Evolutionary conservation across 1,140 invertebrate genomes (phyloP).

Genomic region (Drosophila gunungcola): DNA sequence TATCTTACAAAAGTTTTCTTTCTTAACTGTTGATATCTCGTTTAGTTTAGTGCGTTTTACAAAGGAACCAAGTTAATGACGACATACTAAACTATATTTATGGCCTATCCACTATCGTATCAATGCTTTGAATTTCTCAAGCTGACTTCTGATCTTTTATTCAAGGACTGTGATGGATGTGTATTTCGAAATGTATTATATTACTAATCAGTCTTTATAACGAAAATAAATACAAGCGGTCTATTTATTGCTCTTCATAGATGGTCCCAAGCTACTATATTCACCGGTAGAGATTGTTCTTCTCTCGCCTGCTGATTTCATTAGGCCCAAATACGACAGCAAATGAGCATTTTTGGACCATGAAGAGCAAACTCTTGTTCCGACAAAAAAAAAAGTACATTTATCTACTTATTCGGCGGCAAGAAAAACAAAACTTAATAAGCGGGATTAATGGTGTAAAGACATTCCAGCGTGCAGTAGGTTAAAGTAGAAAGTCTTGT

Average conservation of each 20-base stretch:
- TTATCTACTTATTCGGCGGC: constrained; percentile 24
- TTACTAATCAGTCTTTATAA: constrained; percentile 80
- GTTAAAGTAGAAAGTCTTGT: constrained; percentile 51
- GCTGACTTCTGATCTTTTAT: constrained; percentile 2
- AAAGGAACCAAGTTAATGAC: constrained; percentile 76
- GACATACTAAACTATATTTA: constrained; percentile 54
- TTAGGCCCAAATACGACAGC: no score
- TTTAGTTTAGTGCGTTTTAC: constrained; percentile 71
- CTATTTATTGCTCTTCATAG: constrained; percentile 23
- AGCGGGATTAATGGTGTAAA: constrained; percentile 25
- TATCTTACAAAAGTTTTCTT: constrained; percentile 76
- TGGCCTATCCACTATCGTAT: constrained; percentile 58
- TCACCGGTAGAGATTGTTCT: no score
- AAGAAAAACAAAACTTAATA: constrained; percentile 24
- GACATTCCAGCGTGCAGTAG: constrained; percentile 25
- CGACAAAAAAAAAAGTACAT: constrained; percentile 11
- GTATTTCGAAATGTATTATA: constrained; percentile 51
- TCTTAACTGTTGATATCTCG: constrained; percentile 49
- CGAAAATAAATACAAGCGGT: constrained; percentile 62
- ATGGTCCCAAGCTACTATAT: constrained; percentile 9
- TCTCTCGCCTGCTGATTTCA: no score
- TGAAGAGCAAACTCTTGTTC: no score
- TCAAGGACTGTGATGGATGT: constrained; percentile 19
- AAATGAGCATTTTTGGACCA: no score
- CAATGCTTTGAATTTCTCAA: constrained; percentile 46